Conservation (phyloP, 2,888 invertebrate species). For the Neoascia interrupta region DNA sequence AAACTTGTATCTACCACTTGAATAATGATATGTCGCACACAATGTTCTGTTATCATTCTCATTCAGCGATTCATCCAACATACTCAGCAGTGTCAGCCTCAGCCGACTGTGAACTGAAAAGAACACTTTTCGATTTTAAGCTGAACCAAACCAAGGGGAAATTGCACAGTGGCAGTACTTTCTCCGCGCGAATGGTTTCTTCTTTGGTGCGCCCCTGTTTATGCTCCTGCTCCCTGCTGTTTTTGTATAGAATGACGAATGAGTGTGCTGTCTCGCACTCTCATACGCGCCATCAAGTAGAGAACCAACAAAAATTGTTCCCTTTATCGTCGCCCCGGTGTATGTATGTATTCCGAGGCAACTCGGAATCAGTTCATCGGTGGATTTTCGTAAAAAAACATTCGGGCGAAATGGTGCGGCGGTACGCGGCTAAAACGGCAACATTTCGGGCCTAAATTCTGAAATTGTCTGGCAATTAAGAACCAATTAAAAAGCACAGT, state of each 20-base stretch:
- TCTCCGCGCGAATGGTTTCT: slow-evolving; percentile 45
- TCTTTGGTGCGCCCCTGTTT: slow-evolving; percentile 41
- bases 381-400: slow-evolving; percentile 63
- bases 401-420: slow-evolving; percentile 63
- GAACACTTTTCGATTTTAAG: too few relatives aligned
- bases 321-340: slow-evolving; percentile 32
- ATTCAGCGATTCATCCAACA: slow-evolving; percentile 56
- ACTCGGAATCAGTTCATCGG: slow-evolving; percentile 64
- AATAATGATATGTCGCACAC: slow-evolving; percentile 14
- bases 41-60: slow-evolving; percentile 56
- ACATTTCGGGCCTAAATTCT: slow-evolving; percentile 52
- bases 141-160: slow-evolving; percentile 51
- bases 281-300: slow-evolving; percentile 29
- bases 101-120: slow-evolving; percentile 15
- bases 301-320: slow-evolving; percentile 22
- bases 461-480: not conserved
- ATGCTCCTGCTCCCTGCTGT: slow-evolving; percentile 30
- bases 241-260: too few relatives aligned
- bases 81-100: slow-evolving; percentile 26
- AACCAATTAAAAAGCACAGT: slow-evolving; percentile 3
- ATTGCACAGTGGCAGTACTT: slow-evolving; percentile 37
- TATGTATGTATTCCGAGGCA: slow-evolving; percentile 60
- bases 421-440: slow-evolving; percentile 42
- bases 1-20: slow-evolving; percentile 21
- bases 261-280: not conserved